phyloP scores from a whole-genome alignment of 2,888 invertebrate genomes.

The Trissoscelio sp. region DNA sequence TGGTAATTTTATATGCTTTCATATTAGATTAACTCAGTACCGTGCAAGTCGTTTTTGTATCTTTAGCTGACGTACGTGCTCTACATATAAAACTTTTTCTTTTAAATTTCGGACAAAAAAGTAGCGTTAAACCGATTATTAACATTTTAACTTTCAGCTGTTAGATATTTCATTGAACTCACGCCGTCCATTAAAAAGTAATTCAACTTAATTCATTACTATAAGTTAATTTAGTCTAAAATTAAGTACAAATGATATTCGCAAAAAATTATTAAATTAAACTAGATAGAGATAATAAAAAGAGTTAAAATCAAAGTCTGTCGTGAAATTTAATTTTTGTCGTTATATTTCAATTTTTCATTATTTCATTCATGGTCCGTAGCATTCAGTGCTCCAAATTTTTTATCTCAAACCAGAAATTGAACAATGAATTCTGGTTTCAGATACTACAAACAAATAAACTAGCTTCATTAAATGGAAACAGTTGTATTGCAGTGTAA shows the following conservation, averaged over 20 bases:
- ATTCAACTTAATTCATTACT: too few relatives aligned
- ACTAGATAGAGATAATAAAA: too few relatives aligned
- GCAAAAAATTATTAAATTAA: too few relatives aligned
- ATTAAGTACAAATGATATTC: too few relatives aligned
- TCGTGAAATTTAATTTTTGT: slow-evolving; percentile 1
- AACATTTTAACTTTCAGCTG: slow-evolving; percentile 3
- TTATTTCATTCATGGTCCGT: slow-evolving; percentile 3
- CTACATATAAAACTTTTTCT: slow-evolving; percentile 15
- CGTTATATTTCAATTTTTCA: slow-evolving; percentile 11
- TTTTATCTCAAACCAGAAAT: slow-evolving; percentile 26
- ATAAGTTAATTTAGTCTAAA: too few relatives aligned
- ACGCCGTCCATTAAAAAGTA: too few relatives aligned
- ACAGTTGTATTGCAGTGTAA: slow-evolving; percentile 30
- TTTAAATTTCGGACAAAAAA: slow-evolving; percentile 2
- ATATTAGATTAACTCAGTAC: slow-evolving; percentile 38
- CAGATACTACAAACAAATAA: slow-evolving; percentile 32
- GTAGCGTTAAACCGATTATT: slow-evolving; percentile 3
- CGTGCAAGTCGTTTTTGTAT: slow-evolving; percentile 9
- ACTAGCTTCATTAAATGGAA: slow-evolving; percentile 35
- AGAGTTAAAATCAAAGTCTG: too few relatives aligned
- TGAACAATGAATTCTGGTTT: slow-evolving; percentile 34
- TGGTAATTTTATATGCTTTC: slow-evolving; percentile 36
- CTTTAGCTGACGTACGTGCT: slow-evolving; percentile 8
- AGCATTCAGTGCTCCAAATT: not conserved
- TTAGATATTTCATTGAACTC: slow-evolving; percentile 7